Evolutionary conservation across 2,113 vertebrate species (phyloP).

Genomic region (Beaufortia kweichowensis): DNA sequence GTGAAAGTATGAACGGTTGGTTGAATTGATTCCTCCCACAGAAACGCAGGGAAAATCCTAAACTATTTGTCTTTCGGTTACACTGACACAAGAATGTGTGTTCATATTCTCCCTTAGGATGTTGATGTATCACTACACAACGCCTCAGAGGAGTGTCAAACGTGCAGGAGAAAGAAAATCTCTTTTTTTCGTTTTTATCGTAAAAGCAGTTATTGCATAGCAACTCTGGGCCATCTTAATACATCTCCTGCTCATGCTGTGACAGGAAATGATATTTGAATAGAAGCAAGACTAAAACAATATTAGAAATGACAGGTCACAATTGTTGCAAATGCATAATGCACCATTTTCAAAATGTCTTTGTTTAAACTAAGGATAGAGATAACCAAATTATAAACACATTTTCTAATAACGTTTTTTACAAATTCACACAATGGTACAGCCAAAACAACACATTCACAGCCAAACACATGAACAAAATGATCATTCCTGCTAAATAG

Average conservation of each 20-base stretch:
- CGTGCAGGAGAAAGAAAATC: not conserved
- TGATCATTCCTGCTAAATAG: too few relatives aligned
- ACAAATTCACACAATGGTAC: too few relatives aligned
- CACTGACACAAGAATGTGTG: not conserved
- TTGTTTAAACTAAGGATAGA: not conserved
- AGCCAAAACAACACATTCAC: too few relatives aligned
- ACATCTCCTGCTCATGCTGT: slow-evolving; percentile 13
- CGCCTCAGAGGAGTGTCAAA: not conserved
- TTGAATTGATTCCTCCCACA: not conserved
- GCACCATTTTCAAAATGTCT: not conserved
- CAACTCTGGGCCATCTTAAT: slow-evolving; percentile 26
- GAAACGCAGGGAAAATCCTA: not conserved
- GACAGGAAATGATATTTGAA: slow-evolving; percentile 6
- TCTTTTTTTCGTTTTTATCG: slow-evolving; percentile 22
- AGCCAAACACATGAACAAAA: too few relatives aligned
- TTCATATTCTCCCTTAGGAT: not conserved
- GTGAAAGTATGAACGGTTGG: not conserved
- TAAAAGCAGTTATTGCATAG: slow-evolving; percentile 37
- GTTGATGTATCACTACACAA: not conserved
- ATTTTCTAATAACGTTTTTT: not conserved
- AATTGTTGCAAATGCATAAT: not conserved
- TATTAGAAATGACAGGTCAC: not conserved
- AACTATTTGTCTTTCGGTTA: slow-evolving; percentile 13
- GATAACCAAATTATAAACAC: not conserved
- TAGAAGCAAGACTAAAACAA: not conserved